phyloP scores from a whole-genome alignment of 2,113 vertebrate genomes.

The Cyprinus carpio region DNA sequence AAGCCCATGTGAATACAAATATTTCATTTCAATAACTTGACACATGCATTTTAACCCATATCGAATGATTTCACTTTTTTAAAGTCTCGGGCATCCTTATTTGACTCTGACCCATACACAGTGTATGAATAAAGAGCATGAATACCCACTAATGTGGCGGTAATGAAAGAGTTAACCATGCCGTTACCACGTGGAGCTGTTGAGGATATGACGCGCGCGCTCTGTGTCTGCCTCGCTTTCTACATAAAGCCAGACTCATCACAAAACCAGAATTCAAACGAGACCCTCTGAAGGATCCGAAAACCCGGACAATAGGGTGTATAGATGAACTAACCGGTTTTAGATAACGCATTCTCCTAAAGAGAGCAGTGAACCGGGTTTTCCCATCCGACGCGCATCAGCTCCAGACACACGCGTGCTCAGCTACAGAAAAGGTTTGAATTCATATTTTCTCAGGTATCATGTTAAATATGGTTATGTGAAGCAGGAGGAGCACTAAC shows the following conservation, averaged over 20 bases:
- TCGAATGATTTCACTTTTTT: neutral
- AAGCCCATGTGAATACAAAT: neutral
- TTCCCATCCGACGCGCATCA: neutral
- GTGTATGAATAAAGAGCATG: neutral
- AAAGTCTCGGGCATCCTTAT: neutral
- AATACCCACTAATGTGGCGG: neutral
- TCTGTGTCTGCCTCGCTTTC: constrained; percentile 59
- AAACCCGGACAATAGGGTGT: neutral
- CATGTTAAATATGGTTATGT: neutral
- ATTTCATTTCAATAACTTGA: neutral
- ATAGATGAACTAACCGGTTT: neutral
- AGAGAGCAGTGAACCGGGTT: neutral
- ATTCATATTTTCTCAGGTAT: constrained; percentile 51
- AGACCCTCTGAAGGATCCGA: neutral
- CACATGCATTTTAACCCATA: neutral
- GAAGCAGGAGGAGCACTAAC: neutral
- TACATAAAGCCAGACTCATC: constrained; percentile 56
- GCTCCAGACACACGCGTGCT: constrained; percentile 31
- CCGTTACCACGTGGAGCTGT: constrained; percentile 41
- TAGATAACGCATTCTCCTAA: neutral
- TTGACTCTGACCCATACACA: neutral
- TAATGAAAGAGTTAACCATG: constrained; percentile 40
- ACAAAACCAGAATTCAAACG: neutral
- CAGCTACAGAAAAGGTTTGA: constrained; percentile 55
- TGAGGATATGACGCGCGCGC: constrained; percentile 68